Conservation (phyloP, 2,113 vertebrate species). For the Nannospalax galili region DNA sequence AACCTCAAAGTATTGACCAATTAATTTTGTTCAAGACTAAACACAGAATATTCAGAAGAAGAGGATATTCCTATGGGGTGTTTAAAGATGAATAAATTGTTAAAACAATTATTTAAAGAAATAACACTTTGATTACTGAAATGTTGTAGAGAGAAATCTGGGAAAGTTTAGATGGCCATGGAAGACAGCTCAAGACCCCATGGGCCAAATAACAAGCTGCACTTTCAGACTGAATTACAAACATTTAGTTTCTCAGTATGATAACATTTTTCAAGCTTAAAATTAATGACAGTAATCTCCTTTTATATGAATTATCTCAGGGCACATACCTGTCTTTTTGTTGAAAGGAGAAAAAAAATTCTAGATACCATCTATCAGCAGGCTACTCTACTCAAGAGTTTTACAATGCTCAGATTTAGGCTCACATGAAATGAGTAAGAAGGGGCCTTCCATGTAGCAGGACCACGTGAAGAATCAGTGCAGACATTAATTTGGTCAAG, state of each 20-base stretch:
- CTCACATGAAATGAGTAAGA: not conserved
- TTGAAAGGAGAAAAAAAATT: not conserved
- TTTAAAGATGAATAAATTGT: slow-evolving; percentile 4
- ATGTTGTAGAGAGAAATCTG: not conserved
- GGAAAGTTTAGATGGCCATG: not conserved
- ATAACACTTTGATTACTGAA: not conserved
- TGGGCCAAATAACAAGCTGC: not conserved
- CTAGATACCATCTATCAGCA: not conserved
- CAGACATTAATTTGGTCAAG: not conserved
- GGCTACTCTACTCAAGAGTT: not conserved
- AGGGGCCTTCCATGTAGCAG: not conserved
- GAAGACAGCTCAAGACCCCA: not conserved
- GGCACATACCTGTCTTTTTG: not conserved
- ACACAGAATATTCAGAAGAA: slow-evolving; percentile 1
- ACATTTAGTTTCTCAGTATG: not conserved
- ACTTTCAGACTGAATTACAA: not conserved
- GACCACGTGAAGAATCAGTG: not conserved
- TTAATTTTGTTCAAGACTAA: slow-evolving; percentile 23
- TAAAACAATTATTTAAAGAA: slow-evolving; percentile 1
- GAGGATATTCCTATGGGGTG: not conserved
- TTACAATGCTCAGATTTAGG: not conserved
- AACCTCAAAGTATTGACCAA: slow-evolving; percentile 65
- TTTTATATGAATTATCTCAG: not conserved
- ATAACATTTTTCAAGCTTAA: not conserved
- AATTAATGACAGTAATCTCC: slow-evolving; percentile 1